phyloP scores from a whole-genome alignment of 2,888 invertebrate species.

The Pollenia griseotomentosa region DNA sequence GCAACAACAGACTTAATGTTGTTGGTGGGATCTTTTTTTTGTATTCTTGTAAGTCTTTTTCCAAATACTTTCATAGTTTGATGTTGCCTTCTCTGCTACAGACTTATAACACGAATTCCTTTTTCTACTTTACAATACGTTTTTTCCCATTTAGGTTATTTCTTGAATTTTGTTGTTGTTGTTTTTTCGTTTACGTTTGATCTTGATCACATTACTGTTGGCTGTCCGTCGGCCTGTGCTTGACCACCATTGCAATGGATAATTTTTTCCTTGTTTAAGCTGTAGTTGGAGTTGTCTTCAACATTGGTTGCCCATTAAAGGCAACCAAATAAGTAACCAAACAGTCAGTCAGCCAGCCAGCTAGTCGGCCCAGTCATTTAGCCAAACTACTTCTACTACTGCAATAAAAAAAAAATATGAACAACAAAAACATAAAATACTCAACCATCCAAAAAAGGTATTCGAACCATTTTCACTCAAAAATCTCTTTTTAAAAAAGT shows the following conservation, averaged over 20 bases:
- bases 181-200: constrained; percentile 61
- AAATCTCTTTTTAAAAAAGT: constrained; percentile 38
- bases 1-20: constrained; percentile 35
- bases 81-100: constrained; percentile 29
- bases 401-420: constrained; percentile 13
- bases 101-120: constrained; percentile 40
- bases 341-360: constrained; percentile 15
- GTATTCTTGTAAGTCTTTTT: constrained; percentile 37
- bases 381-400: constrained; percentile 28
- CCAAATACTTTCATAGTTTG: constrained; percentile 54
- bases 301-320: constrained; percentile 65
- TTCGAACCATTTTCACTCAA: constrained; percentile 63
- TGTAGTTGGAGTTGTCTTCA: constrained; percentile 53
- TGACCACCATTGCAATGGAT: constrained; percentile 60
- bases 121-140: constrained; percentile 37
- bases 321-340: constrained; percentile 38
- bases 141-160: constrained; percentile 25
- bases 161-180: constrained; percentile 30
- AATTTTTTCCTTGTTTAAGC: constrained; percentile 55
- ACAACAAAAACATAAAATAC: constrained; percentile 36
- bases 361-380: constrained; percentile 51
- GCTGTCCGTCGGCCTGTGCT: constrained; percentile 45
- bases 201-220: constrained; percentile 69
- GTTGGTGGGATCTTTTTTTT: constrained; percentile 53
- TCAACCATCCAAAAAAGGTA: constrained; percentile 45